These are phyloP conservation scores for Ferrisia virgata DNA, from an alignment of 2,888 invertebrate genomes.

Conservation along the genomic window DNA sequence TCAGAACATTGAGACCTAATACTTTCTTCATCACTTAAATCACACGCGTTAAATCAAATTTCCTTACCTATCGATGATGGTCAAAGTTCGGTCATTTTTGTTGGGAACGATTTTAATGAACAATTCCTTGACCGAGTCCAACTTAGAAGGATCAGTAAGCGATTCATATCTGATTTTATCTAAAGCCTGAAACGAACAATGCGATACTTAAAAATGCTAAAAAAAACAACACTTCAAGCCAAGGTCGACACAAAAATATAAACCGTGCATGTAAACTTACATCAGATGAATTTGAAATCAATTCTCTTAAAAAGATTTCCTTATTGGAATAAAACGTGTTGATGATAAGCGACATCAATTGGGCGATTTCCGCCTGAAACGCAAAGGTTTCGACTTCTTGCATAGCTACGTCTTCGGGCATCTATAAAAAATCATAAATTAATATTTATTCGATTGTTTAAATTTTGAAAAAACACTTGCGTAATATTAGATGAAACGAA, in stretches of 20 bases:
- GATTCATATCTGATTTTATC: constrained; percentile 95
- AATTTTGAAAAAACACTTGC: no score
- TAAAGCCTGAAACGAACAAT: constrained; percentile 60
- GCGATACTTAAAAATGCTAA: no score
- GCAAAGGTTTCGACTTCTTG: constrained; percentile 91
- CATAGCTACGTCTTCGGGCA: constrained; percentile 73
- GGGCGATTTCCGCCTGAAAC: constrained; percentile 99
- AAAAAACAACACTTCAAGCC: not conserved
- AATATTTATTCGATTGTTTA: no score
- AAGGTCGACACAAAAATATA: not conserved
- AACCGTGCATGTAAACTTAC: constrained; percentile 54
- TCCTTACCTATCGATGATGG: constrained; percentile 76
- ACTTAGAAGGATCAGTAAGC: constrained; percentile 88
- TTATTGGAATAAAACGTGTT: constrained; percentile 99
- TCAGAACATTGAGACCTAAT: not conserved
- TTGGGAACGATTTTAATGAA: constrained; percentile 96
- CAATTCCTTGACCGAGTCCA: constrained; percentile 91
- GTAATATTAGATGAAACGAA: no score
- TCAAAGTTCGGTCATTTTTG: constrained; percentile 90
- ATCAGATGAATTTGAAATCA: constrained; percentile 99
- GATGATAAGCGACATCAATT: constrained; percentile 99
- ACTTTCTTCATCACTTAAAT: not conserved
- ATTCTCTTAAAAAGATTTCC: constrained; percentile 97
- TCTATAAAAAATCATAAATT: constrained; percentile 55
- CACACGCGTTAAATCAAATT: not conserved